A percentile compares a stretch with the other conserved stretches of the same genome.
phyloP scores from a whole-genome alignment of 2,113 vertebrate genomes.

The Centropus bengalensis region DNA sequence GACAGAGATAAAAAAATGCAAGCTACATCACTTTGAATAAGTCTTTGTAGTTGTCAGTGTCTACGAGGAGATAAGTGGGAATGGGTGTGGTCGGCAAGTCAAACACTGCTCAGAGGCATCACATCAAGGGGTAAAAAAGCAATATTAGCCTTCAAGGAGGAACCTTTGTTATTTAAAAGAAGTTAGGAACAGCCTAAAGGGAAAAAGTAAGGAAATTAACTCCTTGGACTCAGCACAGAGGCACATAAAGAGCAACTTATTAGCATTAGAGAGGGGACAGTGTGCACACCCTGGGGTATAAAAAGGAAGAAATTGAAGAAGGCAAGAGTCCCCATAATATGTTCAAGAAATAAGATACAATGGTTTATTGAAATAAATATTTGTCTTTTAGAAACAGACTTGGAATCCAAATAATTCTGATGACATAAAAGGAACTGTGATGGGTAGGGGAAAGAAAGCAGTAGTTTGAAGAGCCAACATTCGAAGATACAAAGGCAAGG shows the following conservation, averaged over 20 bases:
- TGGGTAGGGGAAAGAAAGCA: background rate
- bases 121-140: background rate
- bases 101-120: fast-evolving
- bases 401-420: background rate
- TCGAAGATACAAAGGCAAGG: background rate
- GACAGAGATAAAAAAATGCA: background rate
- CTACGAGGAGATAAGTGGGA: background rate
- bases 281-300: fast-evolving
- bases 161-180: background rate
- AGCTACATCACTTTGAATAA: background rate
- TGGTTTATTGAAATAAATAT: background rate
- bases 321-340: background rate
- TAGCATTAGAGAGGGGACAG: background rate
- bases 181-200: background rate
- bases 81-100: background rate
- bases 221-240: background rate
- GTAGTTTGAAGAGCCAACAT: background rate
- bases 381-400: background rate
- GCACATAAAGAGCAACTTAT: background rate
- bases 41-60: background rate
- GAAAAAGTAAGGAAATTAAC: background rate
- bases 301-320: background rate
- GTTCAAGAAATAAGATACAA: background rate
- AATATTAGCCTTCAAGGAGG: background rate
- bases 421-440: background rate